A percentile compares a stretch with the other conserved stretches of the same genome.
Evolutionary conservation across 2,113 vertebrate genomes (phyloP).

Genomic region (Raja brachyura): DNA sequence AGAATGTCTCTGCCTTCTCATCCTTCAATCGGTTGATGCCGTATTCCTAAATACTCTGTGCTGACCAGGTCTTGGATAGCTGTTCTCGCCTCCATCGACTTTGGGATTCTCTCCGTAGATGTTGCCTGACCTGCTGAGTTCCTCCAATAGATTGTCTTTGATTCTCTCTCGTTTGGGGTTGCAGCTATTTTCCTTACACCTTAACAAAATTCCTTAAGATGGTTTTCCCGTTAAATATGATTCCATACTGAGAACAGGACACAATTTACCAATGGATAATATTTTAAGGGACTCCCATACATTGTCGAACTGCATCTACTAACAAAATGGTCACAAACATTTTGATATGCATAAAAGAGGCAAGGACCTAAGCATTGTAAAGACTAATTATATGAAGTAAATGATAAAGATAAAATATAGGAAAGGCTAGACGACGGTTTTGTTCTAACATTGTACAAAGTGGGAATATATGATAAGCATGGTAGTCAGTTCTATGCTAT

Average conservation of each 20-base stretch:
- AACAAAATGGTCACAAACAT: not conserved
- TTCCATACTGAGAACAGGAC: not conserved
- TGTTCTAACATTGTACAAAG: not conserved
- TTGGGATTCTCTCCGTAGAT: no score
- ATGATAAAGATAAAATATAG: not conserved
- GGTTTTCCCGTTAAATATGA: no score
- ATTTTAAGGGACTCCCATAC: not conserved
- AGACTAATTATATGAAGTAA: not conserved
- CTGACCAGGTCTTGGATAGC: not conserved
- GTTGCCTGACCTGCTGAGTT: no score
- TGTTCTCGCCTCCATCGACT: no score
- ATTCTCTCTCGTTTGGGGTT: not conserved
- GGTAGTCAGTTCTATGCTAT: not conserved
- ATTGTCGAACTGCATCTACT: not conserved
- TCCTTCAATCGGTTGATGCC: not conserved
- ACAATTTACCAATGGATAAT: not conserved
- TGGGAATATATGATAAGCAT: not conserved
- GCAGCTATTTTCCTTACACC: not conserved
- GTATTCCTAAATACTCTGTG: not conserved
- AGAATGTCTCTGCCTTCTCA: not conserved
- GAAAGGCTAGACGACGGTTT: not conserved
- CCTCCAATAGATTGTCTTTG: no score
- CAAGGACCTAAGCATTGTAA: not conserved
- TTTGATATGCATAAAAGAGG: not conserved
- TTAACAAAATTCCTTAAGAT: not conserved